Evolutionary conservation across 2,113 vertebrate genomes (phyloP).

Genomic region (Petrocephalus microphthalmus): DNA sequence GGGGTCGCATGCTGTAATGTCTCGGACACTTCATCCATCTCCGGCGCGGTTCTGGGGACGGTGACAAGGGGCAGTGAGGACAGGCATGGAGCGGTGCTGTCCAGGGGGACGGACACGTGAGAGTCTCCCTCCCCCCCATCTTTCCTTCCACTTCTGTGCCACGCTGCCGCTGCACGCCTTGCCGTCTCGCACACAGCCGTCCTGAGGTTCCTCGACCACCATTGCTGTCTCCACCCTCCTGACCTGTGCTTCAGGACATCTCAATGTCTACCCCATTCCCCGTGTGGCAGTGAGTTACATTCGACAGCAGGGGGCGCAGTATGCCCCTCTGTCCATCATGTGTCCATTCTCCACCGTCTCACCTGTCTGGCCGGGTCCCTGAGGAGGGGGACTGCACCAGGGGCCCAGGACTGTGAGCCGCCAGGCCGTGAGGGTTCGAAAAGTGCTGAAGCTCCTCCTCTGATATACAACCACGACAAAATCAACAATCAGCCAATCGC

Average conservation of each 20-base stretch:
- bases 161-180: not conserved
- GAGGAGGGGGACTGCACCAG: constrained; percentile 61
- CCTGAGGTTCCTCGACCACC: not conserved
- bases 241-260: not conserved
- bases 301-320: not conserved
- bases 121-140: not conserved
- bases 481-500: constrained; percentile 45
- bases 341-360: not conserved
- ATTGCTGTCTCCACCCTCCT: not conserved
- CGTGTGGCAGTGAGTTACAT: not conserved
- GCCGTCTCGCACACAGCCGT: not conserved
- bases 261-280: not conserved
- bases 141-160: not conserved
- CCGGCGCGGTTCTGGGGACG: constrained; percentile 44
- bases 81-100: not conserved
- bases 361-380: constrained; percentile 41
- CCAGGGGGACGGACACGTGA: not conserved
- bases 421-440: constrained; percentile 71
- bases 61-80: not conserved
- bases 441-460: constrained; percentile 71
- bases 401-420: constrained; percentile 68
- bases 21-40: constrained; percentile 46
- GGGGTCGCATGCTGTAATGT: constrained; percentile 34
- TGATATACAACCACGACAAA: constrained; percentile 48
- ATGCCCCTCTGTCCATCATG: not conserved